These are phyloP conservation scores for Sebastes oblongus DNA, from an alignment of 2,797 vertebrate species.

Conservation along the genomic window DNA sequence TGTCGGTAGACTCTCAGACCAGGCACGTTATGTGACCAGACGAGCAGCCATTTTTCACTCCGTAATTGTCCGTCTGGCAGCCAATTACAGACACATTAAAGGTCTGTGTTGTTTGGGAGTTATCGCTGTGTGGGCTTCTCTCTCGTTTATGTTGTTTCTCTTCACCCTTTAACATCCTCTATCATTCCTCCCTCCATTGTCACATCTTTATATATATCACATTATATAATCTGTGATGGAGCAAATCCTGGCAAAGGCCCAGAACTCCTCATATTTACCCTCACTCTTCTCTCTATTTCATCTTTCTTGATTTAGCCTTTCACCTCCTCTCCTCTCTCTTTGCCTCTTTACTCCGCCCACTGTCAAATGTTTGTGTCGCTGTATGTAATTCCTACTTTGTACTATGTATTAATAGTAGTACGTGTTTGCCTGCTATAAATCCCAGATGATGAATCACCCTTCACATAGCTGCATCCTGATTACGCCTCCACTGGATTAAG, in stretches of 20 bases:
- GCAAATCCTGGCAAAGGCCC: constrained; percentile 11
- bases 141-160: not conserved
- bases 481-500: constrained; percentile 45
- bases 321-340: not conserved
- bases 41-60: constrained; percentile 50
- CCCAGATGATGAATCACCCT: constrained; percentile 38
- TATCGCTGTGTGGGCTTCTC: constrained; percentile 32
- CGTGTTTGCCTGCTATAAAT: constrained; percentile 27
- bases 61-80: constrained; percentile 64
- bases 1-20: not conserved
- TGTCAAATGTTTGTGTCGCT: not conserved
- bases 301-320: constrained; percentile 20
- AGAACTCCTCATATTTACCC: constrained; percentile 16
- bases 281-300: constrained; percentile 2
- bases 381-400: constrained; percentile 37
- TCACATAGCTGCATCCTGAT: constrained; percentile 45
- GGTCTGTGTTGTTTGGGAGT: not conserved
- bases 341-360: constrained; percentile 19
- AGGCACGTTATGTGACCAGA: constrained; percentile 17
- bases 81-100: constrained; percentile 66
- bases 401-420: constrained; percentile 40
- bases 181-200: constrained; percentile 1
- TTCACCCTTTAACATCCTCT: not conserved
- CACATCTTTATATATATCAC: not conserved
- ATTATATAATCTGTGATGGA: constrained; percentile 24